phyloP scores from a whole-genome alignment of 2,113 vertebrate species.

The Onychostruthus taczanowskii region DNA sequence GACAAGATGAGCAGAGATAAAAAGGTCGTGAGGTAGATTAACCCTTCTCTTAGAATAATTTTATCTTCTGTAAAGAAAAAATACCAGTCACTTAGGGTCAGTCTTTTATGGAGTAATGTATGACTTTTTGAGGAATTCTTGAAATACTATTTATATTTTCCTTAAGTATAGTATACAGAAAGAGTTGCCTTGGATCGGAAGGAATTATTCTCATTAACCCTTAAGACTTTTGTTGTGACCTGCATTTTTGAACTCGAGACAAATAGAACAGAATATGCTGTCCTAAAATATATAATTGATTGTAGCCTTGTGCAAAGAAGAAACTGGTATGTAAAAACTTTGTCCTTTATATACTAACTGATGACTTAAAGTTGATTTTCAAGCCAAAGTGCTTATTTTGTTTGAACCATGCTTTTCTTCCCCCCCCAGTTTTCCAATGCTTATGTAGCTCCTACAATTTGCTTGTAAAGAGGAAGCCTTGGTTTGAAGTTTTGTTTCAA shows the following conservation, averaged over 20 bases:
- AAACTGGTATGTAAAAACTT: not conserved
- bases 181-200: not conserved
- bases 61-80: not conserved
- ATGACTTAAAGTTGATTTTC: not conserved
- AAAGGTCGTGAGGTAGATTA: not conserved
- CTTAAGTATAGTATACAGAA: not conserved
- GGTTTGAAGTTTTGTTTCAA: not conserved
- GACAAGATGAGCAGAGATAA: not conserved
- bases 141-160: not conserved
- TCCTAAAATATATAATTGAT: not conserved
- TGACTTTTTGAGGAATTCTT: not conserved
- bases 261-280: not conserved
- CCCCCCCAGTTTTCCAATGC: not conserved
- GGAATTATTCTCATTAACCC: not conserved
- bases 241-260: not conserved
- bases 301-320: not conserved
- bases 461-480: not conserved
- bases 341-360: not conserved
- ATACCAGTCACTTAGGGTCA: not conserved
- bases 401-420: not conserved
- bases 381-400: not conserved
- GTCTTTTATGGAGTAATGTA: not conserved
- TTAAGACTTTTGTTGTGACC: not conserved
- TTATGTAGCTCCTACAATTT: not conserved
- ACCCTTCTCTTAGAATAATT: not conserved